Percentiles rank a stretch among this genome's conserved stretches.
phyloP scores from a whole-genome alignment of 2,113 vertebrate genomes.

The Corvus cornix region DNA sequence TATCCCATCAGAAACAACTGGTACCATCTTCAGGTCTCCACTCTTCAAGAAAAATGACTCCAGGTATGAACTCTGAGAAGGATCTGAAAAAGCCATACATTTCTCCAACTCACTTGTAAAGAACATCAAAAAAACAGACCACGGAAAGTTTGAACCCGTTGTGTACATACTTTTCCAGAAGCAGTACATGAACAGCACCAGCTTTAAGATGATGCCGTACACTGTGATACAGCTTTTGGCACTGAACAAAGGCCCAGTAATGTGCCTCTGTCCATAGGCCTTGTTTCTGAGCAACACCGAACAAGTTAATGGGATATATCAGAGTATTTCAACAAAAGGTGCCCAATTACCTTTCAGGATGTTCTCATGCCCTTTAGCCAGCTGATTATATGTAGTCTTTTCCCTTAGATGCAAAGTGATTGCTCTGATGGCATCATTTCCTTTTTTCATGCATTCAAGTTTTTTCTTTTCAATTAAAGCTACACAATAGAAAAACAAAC shows the following conservation, averaged over 20 bases:
- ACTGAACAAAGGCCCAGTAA: background rate
- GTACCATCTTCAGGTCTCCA: background rate
- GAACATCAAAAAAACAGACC: background rate
- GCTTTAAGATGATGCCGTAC: background rate
- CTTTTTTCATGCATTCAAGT: background rate
- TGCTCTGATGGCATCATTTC: constrained; percentile 38
- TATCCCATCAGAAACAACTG: background rate
- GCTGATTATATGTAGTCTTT: background rate
- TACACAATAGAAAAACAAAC: constrained; percentile 53
- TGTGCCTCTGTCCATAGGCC: background rate
- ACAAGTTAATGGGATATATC: background rate
- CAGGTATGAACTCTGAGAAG: background rate
- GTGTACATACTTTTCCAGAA: background rate
- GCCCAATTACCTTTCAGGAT: constrained; percentile 18
- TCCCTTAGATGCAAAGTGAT: background rate
- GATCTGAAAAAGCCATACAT: background rate
- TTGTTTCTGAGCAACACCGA: background rate
- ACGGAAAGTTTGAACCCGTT: background rate
- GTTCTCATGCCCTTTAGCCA: constrained; percentile 44
- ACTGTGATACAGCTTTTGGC: background rate
- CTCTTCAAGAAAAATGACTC: background rate
- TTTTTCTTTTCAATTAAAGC: constrained; percentile 7
- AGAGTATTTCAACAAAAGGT: background rate
- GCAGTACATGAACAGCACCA: background rate
- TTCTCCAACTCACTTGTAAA: background rate